Conservation (phyloP, 2,113 vertebrate species). For the Leucosticte australis region DNA sequence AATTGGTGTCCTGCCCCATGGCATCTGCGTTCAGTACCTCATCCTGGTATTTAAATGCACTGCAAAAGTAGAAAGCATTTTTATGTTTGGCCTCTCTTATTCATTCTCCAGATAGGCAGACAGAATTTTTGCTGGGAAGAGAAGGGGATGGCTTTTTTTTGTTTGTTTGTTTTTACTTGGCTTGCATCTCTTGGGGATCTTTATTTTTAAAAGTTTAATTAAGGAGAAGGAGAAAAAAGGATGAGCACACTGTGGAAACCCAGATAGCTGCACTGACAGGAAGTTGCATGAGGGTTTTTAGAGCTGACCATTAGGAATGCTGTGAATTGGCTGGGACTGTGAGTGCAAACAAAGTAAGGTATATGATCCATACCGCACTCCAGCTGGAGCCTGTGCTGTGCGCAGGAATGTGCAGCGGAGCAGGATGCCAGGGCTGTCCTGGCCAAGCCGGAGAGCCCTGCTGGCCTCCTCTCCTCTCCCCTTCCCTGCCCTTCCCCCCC, state of each 20-base stretch:
- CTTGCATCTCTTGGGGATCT: background rate
- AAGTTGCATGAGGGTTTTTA: conserved; percentile 22
- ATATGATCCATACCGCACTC: background rate
- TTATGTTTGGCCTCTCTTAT: background rate
- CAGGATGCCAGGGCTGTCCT: background rate
- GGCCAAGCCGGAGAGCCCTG: background rate
- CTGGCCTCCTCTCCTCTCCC: background rate
- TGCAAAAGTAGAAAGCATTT: background rate
- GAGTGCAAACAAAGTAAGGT: background rate
- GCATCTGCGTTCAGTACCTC: background rate
- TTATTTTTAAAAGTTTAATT: background rate
- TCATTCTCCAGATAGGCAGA: background rate
- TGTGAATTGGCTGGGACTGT: background rate
- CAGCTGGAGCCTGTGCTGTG: conserved; percentile 23
- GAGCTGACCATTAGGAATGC: background rate
- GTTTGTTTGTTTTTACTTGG: background rate
- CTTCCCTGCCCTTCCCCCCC: conserved; percentile 33
- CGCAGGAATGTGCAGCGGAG: background rate
- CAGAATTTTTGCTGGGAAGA: background rate
- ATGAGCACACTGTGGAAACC: background rate
- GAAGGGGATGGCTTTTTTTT: background rate
- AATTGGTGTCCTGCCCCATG: background rate
- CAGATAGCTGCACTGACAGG: conserved; percentile 32
- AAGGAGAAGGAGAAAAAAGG: background rate
- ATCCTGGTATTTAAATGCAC: background rate